Conservation (phyloP, 2,888 invertebrate genomes). For the Julus scandinavius region DNA sequence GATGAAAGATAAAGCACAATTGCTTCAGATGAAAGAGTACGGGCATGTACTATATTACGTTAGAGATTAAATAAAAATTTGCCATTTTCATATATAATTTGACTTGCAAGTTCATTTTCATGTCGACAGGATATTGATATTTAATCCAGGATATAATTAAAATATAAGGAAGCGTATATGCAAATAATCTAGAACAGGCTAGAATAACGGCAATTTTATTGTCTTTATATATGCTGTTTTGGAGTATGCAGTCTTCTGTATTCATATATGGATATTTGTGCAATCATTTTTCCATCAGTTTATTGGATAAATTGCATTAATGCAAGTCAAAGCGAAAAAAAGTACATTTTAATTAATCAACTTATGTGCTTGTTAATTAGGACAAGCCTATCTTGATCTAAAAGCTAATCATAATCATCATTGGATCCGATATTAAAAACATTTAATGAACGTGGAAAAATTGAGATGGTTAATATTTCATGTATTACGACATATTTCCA, state of each 20-base stretch:
- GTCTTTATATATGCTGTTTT: background rate
- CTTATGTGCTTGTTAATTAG: background rate
- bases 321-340: background rate
- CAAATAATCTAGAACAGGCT: background rate
- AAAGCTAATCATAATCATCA: too few relatives aligned
- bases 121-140: background rate
- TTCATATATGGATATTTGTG: background rate
- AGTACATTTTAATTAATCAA: background rate
- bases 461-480: background rate
- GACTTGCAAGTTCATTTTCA: background rate
- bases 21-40: background rate
- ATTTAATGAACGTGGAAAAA: too few relatives aligned
- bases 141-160: background rate
- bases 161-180: background rate
- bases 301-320: background rate
- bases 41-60: background rate
- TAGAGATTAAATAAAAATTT: background rate
- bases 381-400: background rate
- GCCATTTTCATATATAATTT: background rate
- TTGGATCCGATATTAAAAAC: too few relatives aligned
- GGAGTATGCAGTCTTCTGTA: background rate
- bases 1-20: slow-evolving; percentile 29
- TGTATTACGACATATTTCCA: background rate
- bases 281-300: background rate
- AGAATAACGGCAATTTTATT: background rate